phyloP scores from a whole-genome alignment of 2,113 vertebrate genomes.

The Acrocephalus arundinaceus region DNA sequence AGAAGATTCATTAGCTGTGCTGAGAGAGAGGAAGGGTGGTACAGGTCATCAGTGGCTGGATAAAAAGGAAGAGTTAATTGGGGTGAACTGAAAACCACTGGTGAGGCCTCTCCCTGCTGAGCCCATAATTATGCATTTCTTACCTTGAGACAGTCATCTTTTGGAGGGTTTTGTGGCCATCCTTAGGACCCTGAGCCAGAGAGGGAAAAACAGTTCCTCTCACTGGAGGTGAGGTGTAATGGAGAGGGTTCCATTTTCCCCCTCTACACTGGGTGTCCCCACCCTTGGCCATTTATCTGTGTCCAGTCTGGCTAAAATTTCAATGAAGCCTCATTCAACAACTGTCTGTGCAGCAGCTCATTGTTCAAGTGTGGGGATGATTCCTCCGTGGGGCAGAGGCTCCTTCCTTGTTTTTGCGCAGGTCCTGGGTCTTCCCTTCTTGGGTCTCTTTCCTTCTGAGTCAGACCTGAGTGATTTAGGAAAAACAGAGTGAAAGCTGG shows the following conservation, averaged over 20 bases:
- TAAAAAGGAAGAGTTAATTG: background rate
- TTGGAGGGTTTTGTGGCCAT: background rate
- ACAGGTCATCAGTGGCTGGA: background rate
- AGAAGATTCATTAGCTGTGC: background rate
- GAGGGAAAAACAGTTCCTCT: background rate
- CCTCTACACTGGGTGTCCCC: accelerated
- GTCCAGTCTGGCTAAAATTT: background rate
- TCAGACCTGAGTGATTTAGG: background rate
- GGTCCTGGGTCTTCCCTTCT: background rate
- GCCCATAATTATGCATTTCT: background rate
- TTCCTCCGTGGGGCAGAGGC: background rate
- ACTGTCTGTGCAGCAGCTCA: background rate
- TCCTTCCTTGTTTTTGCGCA: background rate
- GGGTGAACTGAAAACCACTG: background rate
- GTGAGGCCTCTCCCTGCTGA: background rate
- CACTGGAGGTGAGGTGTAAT: background rate
- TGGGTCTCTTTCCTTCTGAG: background rate
- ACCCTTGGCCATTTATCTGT: background rate
- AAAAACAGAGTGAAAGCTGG: background rate
- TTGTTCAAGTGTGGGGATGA: background rate
- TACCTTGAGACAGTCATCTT: background rate
- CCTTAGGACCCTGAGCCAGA: background rate
- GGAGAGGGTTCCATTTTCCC: background rate
- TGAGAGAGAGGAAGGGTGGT: background rate
- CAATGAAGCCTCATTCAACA: background rate